Evolutionary conservation across 2,888 invertebrate species (phyloP), one percentile per base, ranked within the genome.

Genomic region (Erebia aethiops): DNA sequence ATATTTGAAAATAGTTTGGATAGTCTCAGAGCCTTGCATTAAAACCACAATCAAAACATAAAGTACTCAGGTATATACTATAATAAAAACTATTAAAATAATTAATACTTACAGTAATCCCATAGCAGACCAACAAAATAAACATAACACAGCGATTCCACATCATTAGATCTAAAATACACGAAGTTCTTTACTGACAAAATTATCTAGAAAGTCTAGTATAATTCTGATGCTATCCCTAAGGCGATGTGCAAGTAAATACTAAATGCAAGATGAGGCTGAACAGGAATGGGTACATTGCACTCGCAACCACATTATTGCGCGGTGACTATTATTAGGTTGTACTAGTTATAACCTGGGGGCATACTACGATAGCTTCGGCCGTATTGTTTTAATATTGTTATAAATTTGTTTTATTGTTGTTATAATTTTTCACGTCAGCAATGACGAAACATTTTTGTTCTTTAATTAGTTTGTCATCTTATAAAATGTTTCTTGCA

Each of bases 201-300:
- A 66, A 16, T 16, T 54, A 18, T 54, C 18, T 54, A 54, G 18
- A n/a, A 13, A 14, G 14, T 49, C 51, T 41, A 18, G 52, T 26
- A 35, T 52, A 46, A 46, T 7, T n/a, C 18, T 46, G 61, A 46
- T 16, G 65, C 54, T 56, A 43, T 66, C 70, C 62, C 72, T 66
- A 57, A 70, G 64, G 62, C 68, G 41, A 69, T 68, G 64, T 68
- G 64, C 71, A 60, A 72, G 72, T 65, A 66, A 72, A 74, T 79
- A 81, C 81, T 65, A 68, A 72, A 74, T 79, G 80, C 81, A 78
- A 78, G 80, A 21, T 21, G 83, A 84, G 82, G 80, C 80, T 77
- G 78, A 77, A 81, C 82, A 79, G 84, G 85, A 86, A 83, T 82
- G 86, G 75, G 90, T 82, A 79, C 90, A 78, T 86, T 90, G 90